These are phyloP conservation scores for Chaetorhynchus papuensis DNA, from an alignment of 2,113 vertebrate species.

Conservation along the genomic window DNA sequence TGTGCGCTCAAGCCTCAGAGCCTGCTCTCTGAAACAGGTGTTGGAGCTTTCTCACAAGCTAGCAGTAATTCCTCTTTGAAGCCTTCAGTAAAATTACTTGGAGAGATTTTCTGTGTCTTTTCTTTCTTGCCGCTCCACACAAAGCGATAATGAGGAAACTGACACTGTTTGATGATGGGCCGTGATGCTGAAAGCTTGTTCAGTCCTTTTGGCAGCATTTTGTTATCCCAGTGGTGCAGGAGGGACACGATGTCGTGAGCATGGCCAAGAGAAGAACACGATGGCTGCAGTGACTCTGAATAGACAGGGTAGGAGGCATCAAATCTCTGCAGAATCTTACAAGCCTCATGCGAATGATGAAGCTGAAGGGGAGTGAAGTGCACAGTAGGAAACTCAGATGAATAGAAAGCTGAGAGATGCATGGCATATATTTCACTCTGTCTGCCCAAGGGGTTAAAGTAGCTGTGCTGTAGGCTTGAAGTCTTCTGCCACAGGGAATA, in stretches of 20 bases:
- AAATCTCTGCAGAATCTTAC: neutral
- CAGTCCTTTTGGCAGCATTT: neutral
- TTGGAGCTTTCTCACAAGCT: neutral
- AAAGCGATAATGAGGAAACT: constrained; percentile 61
- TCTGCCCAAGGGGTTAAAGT: neutral
- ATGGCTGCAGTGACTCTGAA: constrained; percentile 30
- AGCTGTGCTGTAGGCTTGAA: neutral
- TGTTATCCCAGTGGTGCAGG: neutral
- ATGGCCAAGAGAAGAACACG: constrained; percentile 36
- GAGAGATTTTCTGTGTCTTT: constrained; percentile 35
- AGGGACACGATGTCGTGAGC: neutral
- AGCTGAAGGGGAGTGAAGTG: constrained; percentile 28
- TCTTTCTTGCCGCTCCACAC: constrained; percentile 33
- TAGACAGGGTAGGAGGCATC: constrained; percentile 16
- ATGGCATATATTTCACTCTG: neutral
- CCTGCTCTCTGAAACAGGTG: neutral
- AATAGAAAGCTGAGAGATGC: constrained; percentile 20
- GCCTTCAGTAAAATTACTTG: constrained; percentile 35
- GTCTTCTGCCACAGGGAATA: constrained; percentile 36
- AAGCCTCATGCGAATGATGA: constrained; percentile 24
- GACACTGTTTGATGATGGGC: constrained; percentile 14
- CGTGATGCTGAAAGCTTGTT: constrained; percentile 14
- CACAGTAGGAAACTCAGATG: constrained; percentile 36
- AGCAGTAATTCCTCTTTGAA: constrained; percentile 26
- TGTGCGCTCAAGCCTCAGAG: neutral